Evolutionary conservation across 1,140 invertebrate species (phyloP), one percentile per base, ranked within the genome.

Genomic region (Cydia fagiglandana): DNA sequence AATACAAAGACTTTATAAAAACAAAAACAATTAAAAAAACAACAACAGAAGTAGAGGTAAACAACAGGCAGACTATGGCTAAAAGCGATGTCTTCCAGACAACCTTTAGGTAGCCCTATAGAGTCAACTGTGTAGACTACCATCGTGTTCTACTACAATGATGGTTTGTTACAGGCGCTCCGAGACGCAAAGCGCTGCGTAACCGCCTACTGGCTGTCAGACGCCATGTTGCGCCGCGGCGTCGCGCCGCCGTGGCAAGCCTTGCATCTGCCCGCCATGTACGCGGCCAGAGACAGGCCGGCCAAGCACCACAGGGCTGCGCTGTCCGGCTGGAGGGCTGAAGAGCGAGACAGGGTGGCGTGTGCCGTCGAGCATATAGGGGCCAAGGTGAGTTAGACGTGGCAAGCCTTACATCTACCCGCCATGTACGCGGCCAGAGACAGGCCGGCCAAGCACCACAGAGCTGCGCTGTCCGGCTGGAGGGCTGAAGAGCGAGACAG

Each of bases 171-270:
- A 64, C 86, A 97, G 94, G 97, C 96, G 0, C 86, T 97, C 13
- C 94, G 96, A 30, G 97, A 97, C 90, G 92, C 93, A 9, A 95
- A 95, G 90, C 95, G 98, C 28, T 97, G 98, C 85, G 97, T 99
- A 5, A 99, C 98, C 6, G 96, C 98, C 10, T 97, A 97, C 92
- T 99, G 98, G 98, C 92, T 99, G 13, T 98, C 97, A 77, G 98
- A 99, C 90, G 96, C 98, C 34, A 95, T 99, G 75, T 86, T 95
- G 1, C 96, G 96, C 74, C 96, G 97, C 81, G 97, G 97, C 86
- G 95, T 99, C 84, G 85, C 96, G 75, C 97, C 98, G 2, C 98
- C 98, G 0, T 99, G 97, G 96, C 96, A 97, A 82, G 97, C 97
- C 4, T 89, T 99, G 45, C 98, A 99, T 91, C 94, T 99, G 82